Evolutionary conservation across 2,113 vertebrate species (phyloP).

Genomic region (Petrocephalus microphthalmus): DNA sequence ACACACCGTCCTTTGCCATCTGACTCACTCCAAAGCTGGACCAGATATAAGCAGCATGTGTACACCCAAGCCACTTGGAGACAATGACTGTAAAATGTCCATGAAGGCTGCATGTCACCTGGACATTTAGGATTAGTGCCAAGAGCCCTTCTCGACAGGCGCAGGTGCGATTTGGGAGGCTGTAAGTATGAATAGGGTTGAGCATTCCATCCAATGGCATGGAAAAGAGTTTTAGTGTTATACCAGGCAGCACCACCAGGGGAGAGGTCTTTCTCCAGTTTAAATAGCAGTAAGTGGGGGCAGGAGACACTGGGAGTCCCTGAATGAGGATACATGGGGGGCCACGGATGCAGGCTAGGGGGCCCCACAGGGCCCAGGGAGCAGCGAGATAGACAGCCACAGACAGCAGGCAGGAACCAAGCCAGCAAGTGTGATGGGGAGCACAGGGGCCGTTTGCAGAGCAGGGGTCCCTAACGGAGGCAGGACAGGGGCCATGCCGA

Average conservation of each 20-base stretch:
- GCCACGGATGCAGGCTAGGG: background rate
- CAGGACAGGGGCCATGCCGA: background rate
- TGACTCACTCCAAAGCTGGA: no score
- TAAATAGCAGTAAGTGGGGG: background rate
- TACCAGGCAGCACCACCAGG: no score
- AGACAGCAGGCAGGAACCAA: background rate
- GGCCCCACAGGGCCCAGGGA: background rate
- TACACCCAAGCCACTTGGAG: no score
- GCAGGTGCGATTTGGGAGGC: no score
- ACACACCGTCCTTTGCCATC: no score
- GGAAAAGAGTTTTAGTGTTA: no score
- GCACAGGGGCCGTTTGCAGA: background rate
- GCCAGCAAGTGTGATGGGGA: background rate
- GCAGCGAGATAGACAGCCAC: background rate
- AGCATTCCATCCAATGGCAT: background rate
- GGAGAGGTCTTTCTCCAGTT: background rate
- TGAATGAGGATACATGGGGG: background rate
- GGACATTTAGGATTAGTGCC: no score
- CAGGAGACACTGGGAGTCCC: background rate
- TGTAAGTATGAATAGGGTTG: background rate
- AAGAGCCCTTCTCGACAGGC: no score
- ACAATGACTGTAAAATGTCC: no score
- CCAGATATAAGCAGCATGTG: no score
- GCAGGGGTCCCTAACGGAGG: background rate
- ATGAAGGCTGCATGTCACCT: no score